Conservation (phyloP, 37 sponge, comb jelly and placozoan genomes). For the Aphrocallistes beatrix region DNA sequence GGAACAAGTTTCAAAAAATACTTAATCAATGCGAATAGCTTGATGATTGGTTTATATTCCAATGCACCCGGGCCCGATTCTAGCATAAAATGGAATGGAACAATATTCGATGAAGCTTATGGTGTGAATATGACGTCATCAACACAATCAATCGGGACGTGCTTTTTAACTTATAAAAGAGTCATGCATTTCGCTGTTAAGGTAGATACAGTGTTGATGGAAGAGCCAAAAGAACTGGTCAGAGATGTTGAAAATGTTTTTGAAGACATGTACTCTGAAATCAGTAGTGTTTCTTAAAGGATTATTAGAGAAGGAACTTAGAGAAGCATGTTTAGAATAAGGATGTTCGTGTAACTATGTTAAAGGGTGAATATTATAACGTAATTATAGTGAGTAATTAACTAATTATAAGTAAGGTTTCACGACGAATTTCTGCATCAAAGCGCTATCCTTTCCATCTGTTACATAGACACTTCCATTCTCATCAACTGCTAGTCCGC, state of each 20-base stretch:
- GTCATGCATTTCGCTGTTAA: background rate
- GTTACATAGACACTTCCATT: background rate
- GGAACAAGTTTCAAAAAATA: background rate
- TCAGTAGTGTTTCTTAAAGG: background rate
- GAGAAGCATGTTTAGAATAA: no score
- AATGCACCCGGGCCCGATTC: background rate
- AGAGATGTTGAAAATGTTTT: background rate
- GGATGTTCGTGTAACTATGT: background rate
- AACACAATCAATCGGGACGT: background rate
- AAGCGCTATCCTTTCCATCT: background rate
- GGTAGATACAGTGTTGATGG: background rate
- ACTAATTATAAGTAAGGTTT: background rate
- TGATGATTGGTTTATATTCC: background rate
- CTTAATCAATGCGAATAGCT: background rate
- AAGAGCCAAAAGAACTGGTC: background rate
- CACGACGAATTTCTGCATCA: slow-evolving; percentile 1
- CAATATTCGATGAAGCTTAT: background rate
- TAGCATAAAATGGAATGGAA: background rate
- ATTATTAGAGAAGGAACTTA: no score
- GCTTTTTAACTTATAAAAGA: background rate
- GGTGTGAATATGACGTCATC: background rate
- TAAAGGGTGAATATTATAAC: background rate
- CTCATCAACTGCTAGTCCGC: background rate
- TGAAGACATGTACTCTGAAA: background rate
- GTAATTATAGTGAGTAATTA: no score